Conservation (phyloP, 1,140 invertebrate species). For the Panulirus ornatus region DNA sequence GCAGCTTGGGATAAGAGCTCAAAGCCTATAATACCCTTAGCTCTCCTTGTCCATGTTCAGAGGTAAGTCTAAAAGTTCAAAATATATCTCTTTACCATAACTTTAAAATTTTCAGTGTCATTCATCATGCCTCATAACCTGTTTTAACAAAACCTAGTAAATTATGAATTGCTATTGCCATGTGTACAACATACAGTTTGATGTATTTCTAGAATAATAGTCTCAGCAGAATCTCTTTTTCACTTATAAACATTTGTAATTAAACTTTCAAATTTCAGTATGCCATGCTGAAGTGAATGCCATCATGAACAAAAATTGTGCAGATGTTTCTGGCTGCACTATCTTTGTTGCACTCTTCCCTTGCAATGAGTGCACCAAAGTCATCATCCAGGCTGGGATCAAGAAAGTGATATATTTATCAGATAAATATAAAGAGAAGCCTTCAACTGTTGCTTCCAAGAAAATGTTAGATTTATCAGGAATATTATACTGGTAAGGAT, state of each 20-base stretch:
- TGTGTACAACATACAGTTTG: no score
- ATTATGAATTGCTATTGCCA: no score
- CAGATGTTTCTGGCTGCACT: conserved; percentile 80
- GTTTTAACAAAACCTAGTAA: no score
- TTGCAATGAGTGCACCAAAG: conserved; percentile 83
- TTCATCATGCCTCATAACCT: no score
- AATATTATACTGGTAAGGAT: conserved; percentile 56
- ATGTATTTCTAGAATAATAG: no score
- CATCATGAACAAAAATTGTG: conserved; percentile 82
- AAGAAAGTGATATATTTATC: conserved; percentile 79
- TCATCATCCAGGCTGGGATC: conserved; percentile 82
- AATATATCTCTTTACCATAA: no score
- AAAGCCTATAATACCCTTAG: no score
- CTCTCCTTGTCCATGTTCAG: no score
- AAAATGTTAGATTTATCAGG: conserved; percentile 72
- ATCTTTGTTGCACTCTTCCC: conserved; percentile 82
- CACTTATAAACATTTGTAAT: background rate
- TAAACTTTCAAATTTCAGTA: conserved; percentile 77
- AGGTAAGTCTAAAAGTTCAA: no score
- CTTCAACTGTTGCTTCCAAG: conserved; percentile 69
- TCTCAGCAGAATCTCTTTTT: background rate
- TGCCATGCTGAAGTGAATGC: conserved; percentile 85
- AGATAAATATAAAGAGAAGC: conserved; percentile 79
- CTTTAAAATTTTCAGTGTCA: no score
- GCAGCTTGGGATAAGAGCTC: no score